Evolutionary conservation across 2,113 vertebrate genomes (phyloP), one percentile per base, ranked within the genome.

Genomic region (Ictalurus furcatus): DNA sequence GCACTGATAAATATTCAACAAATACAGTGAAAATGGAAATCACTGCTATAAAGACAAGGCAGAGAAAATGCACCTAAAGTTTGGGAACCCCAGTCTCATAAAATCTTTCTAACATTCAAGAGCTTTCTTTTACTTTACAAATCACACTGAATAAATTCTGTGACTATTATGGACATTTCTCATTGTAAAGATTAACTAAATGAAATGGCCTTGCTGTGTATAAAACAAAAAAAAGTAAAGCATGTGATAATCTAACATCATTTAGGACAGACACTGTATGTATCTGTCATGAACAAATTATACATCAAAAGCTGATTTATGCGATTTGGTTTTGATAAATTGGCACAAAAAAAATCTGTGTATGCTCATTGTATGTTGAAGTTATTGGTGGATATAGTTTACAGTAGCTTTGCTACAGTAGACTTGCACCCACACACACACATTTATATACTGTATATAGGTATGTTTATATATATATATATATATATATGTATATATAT

Each of bases 321-420:
- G 2, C 0, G 4, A 61, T 23, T 61, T 11, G 19, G 54, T 34
- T 81, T 81, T 54, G 44, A 30, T 81, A 56, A 79, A 58, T 34
- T 23, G 21, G 2, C 19, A 58, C 17, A 58, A 86, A 21, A 61
- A n/a, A 28, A 78, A 34, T 40, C 37, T 17, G 58, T 61, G 37
- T 63, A 52, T 67, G 19, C 74, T n/a, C 1, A 52, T 34, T 52
- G 17, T 74, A 79, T 54, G 12, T 25, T 87, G 40, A 76, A 76
- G 30, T 21, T 11, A 37, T 14, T 12, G 19, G 30, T 25, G 4
- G 34, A 40, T 13, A 71, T 59, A 90, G 17, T 54, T 83, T 87
- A 61, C 40, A 67, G 71, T 61, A 63, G 84, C 84, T 89, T 81
- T 84, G 23, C 74, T 78, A 79, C 56, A 25, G 16, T 71, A 40